Conservation (phyloP, 2,113 vertebrate species). For the Hydropotes inermis region DNA sequence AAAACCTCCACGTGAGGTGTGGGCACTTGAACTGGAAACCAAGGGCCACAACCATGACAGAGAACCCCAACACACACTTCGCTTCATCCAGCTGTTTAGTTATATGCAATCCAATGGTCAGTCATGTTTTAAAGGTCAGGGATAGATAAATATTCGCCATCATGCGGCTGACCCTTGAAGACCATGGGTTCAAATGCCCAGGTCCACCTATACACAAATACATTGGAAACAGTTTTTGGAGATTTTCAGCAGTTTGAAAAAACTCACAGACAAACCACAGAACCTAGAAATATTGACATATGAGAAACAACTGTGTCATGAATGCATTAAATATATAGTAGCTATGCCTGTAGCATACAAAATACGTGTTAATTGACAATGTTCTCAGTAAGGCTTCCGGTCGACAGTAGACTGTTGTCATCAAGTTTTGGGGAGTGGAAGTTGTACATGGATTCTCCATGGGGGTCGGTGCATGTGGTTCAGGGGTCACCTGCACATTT, state of each 20-base stretch:
- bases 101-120: neutral
- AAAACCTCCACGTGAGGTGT: neutral
- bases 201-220: neutral
- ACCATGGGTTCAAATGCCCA: neutral
- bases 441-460: neutral
- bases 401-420: neutral
- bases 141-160: neutral
- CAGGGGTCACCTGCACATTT: neutral
- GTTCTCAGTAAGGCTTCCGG: neutral
- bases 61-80: neutral
- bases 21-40: neutral
- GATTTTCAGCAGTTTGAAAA: neutral
- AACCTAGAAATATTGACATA: neutral
- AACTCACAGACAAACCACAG: neutral
- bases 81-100: neutral
- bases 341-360: neutral
- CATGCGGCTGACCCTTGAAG: neutral
- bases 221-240: neutral
- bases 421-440: neutral
- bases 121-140: neutral
- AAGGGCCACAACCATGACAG: neutral
- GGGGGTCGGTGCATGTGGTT: neutral
- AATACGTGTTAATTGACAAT: neutral
- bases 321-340: neutral
- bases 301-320: neutral